phyloP scores from a whole-genome alignment of 2,797 vertebrate species.

The Onychomys arenicola region DNA sequence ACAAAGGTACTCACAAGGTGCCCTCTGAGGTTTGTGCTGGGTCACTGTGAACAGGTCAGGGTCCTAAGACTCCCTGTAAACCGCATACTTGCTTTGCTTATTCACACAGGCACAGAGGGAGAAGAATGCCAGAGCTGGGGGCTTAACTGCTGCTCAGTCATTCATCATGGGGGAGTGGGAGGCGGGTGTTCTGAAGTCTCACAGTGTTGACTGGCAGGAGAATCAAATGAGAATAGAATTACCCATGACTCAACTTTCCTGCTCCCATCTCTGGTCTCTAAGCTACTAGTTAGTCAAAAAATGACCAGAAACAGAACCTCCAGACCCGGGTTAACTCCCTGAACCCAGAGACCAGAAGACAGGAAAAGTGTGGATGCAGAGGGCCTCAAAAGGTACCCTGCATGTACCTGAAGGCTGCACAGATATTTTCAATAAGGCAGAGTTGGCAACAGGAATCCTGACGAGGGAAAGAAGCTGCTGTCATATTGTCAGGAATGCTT shows the following conservation, averaged over 20 bases:
- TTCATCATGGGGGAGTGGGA: rapidly evolving
- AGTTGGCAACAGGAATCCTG: background rate
- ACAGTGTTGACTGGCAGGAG: background rate
- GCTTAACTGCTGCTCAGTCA: background rate
- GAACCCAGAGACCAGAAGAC: background rate
- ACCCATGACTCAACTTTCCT: background rate
- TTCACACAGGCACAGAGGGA: background rate
- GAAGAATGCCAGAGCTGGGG: background rate
- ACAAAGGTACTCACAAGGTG: background rate
- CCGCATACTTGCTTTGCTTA: background rate
- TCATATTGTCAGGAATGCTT: background rate
- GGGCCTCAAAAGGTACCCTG: background rate
- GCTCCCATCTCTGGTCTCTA: background rate
- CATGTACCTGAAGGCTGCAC: background rate
- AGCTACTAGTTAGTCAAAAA: background rate
- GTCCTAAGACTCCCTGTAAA: background rate
- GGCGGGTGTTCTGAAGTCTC: background rate
- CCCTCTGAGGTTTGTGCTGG: background rate
- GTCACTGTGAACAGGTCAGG: background rate
- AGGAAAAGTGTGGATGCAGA: background rate
- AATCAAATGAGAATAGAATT: background rate
- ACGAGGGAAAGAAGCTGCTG: background rate
- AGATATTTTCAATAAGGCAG: background rate
- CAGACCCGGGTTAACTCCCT: background rate
- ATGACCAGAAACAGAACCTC: background rate